Evolutionary conservation across 1,140 invertebrate genomes (phyloP), one percentile per base, ranked within the genome.

Genomic region (Heliconius himera): DNA sequence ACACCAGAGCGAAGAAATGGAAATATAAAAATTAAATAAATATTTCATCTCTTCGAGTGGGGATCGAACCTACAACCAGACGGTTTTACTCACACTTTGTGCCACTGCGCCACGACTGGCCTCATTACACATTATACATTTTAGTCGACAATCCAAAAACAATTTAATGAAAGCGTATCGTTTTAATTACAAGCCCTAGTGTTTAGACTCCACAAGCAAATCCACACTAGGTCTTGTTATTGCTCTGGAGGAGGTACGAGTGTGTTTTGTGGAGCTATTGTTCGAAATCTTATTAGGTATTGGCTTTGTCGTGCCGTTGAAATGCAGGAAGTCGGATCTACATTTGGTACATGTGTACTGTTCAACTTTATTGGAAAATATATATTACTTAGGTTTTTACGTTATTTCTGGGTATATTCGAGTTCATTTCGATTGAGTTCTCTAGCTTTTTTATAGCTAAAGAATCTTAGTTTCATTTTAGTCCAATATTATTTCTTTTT

Each of bases 241-340:
- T 60, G 26, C 56, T 26, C 8, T 22, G 56, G n/a, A 60, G 56
- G 56, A 60, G 56, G 56, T 8, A 60, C n/a, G 20, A 22, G 56
- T 11, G 22, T 60, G 49, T n/a, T 33, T 74, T 56, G 22, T 54
- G 54, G 49, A 56, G 29, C 49, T 49, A 74, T 74, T 74, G 73
- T 54, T 74, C 73, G 49, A 49, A 51, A 49, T 29, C 73, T 74
- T 74, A 74, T 74, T 54, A 51, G 73, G 73, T 74, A 74, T 74
- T 51, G 73, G 49, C 46, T 56, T 74, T 74, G 49, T 60, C 5
- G 3, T 66, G 26, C 9, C 22, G 60, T 66, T 26, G 22, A 66
- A 66, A 66, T 66, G 60, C 60, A 66, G 60, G 60, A 66, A 66
- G 22, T 66, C 9, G 60, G 29, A 29, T 26, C 60, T 26, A 26